Base-by-base conservation (phyloP, 2,113 vertebrate genomes). In the Delphinapterus leucas region DNA sequence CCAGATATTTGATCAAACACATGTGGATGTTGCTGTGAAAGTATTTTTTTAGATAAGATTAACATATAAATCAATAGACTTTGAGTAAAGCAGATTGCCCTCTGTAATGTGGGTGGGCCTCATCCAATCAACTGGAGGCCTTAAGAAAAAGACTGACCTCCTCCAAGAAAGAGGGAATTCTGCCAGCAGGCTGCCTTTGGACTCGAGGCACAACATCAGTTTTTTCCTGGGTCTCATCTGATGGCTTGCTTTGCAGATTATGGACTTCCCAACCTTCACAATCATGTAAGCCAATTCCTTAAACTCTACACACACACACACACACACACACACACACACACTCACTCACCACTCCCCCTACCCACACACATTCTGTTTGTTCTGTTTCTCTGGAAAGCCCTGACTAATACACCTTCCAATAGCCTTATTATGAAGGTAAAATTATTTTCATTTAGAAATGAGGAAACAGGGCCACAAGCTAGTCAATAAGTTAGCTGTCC, bases 11-110 rank as follows among this genome's bases (percentile, higher is more conserved):
- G 47, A 26, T 63, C 28, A 90, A 95, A 63, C 55, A 84, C 20
- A 60, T 44, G n/a, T 95, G 41, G 20, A 21, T 88, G 10, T 84
- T 93, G 6, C 25, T 88, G 12, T 77, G 14, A 58, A 83, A 70
- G 36, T 93, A 77, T 49, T 88, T 97, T 49, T 65, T 96, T 47
- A 71, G 77, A 33, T 63, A 92, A 84, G 41, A 71, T 70, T 83
- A 71, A 63, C 14, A 53, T 76, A 36, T 55, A 77, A 84, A 71
- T 77, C 76, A 55, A 28, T 88, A 92, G n/a, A 63, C 92, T 70
- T 82, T 76, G 61, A 41, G n/a, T 63, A 61, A 90, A 74, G 41
- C 81, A 77, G 8, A 71, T 81, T 70, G 38, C 15, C 61, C 44
- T 70, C 55, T 3, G 5, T 41, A 63, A 60, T 18, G 14, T 87